Conservation (phyloP, 1,140 invertebrate species). For the Drosophila carrolli region DNA sequence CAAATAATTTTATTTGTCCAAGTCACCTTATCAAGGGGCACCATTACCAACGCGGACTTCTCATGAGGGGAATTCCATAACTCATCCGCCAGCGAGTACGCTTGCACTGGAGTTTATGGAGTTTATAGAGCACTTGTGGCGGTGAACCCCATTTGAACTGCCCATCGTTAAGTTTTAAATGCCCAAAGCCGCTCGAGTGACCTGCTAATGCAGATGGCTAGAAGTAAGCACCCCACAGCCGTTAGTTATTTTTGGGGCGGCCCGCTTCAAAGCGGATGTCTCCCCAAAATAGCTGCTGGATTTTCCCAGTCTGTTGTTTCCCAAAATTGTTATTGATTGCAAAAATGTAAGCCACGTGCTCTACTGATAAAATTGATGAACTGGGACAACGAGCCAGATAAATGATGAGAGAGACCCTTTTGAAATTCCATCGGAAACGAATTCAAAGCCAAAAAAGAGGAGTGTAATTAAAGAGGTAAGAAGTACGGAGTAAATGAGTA, state of each 20-base stretch:
- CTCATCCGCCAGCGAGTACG: slow-evolving; percentile 36
- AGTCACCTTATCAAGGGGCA: slow-evolving; percentile 24
- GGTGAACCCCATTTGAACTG: slow-evolving; percentile 18
- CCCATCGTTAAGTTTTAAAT: slow-evolving; percentile 11
- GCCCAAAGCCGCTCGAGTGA: neutral
- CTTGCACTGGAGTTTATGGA: neutral
- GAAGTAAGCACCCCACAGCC: slow-evolving; percentile 1
- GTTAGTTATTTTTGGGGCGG: slow-evolving; percentile 13
- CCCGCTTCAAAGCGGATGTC: slow-evolving; percentile 17
- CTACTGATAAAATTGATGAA: slow-evolving; percentile 25
- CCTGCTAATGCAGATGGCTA: slow-evolving; percentile 10
- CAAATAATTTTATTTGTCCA: slow-evolving; percentile 35
- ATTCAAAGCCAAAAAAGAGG: neutral
- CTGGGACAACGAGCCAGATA: neutral
- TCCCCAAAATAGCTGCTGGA: slow-evolving; percentile 26
- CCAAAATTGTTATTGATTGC: slow-evolving; percentile 57
- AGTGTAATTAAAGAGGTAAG: neutral
- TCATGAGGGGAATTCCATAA: slow-evolving; percentile 36
- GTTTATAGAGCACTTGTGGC: neutral
- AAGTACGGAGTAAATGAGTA: neutral
- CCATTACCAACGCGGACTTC: slow-evolving; percentile 22
- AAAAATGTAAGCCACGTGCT: slow-evolving; percentile 47
- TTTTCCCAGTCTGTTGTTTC: slow-evolving; percentile 23
- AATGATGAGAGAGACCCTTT: neutral
- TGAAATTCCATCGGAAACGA: slow-evolving; percentile 4